Evolutionary conservation across 2,113 vertebrate species (phyloP).

Genomic region (Pipra filicauda): DNA sequence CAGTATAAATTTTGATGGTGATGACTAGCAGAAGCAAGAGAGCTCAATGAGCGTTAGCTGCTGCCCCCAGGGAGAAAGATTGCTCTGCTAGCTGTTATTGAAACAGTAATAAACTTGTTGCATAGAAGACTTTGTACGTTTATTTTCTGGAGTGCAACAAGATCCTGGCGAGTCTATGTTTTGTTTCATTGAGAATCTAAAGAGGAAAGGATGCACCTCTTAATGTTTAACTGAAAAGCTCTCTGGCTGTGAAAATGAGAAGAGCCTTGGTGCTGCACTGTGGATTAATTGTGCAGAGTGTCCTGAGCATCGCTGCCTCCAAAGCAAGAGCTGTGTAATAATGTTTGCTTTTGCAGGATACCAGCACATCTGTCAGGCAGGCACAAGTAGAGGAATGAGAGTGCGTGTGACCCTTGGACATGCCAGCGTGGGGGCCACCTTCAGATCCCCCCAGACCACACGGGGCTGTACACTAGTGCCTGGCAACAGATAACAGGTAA

Average conservation of each 20-base stretch:
- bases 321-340: not conserved
- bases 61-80: not conserved
- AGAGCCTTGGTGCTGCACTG: rapidly evolving
- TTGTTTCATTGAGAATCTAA: not conserved
- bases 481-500: not conserved
- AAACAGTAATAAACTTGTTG: not conserved
- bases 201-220: not conserved
- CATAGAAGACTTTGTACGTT: not conserved
- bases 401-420: rapidly evolving
- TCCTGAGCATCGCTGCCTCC: not conserved
- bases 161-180: not conserved
- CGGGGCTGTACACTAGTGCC: too few relatives aligned
- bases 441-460: rapidly evolving
- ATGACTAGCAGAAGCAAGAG: not conserved
- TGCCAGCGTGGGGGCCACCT: too few relatives aligned
- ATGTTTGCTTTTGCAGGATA: rapidly evolving
- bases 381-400: rapidly evolving
- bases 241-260: not conserved
- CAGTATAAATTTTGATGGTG: not conserved
- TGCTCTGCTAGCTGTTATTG: not conserved
- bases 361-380: not conserved
- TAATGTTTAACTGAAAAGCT: not conserved
- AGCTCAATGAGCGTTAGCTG: not conserved
- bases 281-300: not conserved
- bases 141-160: not conserved